Evolutionary conservation across 2,888 invertebrate genomes (phyloP).

Genomic region (Caenorhabditis sp.): DNA sequence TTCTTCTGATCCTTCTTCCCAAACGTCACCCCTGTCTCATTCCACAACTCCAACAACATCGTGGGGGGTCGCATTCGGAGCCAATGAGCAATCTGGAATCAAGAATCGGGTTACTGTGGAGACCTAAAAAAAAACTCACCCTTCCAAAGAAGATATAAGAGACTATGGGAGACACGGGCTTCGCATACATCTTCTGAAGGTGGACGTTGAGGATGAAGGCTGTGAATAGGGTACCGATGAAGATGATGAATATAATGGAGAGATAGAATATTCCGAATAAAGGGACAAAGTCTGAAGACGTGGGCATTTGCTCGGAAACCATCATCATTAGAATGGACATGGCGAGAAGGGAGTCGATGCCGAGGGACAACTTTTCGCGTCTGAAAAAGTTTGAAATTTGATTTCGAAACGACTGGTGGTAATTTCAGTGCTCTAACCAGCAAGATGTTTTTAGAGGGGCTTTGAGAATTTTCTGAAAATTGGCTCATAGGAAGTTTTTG

Average conservation of each 20-base stretch:
- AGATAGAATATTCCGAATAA: constrained; percentile 82
- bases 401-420: too few species aligned
- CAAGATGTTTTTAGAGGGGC: too few species aligned
- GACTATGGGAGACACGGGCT: constrained; percentile 81
- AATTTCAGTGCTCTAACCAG: too few species aligned
- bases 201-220: constrained; percentile 83
- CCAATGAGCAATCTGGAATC: constrained; percentile 75
- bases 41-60: constrained; percentile 80
- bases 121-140: constrained; percentile 36
- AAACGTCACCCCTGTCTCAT: constrained; percentile 72
- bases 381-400: constrained; percentile 47
- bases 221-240: constrained; percentile 82
- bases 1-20: constrained; percentile 43
- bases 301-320: constrained; percentile 85
- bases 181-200: constrained; percentile 81
- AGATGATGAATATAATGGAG: constrained; percentile 82
- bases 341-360: constrained; percentile 83
- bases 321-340: constrained; percentile 85
- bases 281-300: constrained; percentile 83
- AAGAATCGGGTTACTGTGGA: neutral
- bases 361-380: constrained; percentile 81
- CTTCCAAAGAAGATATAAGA: constrained; percentile 81
- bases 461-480: too few species aligned
- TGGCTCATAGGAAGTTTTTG: too few species aligned
- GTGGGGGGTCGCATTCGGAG: constrained; percentile 80